Evolutionary conservation across 2,888 invertebrate species (phyloP).

Genomic region (Tinea semifulvella): DNA sequence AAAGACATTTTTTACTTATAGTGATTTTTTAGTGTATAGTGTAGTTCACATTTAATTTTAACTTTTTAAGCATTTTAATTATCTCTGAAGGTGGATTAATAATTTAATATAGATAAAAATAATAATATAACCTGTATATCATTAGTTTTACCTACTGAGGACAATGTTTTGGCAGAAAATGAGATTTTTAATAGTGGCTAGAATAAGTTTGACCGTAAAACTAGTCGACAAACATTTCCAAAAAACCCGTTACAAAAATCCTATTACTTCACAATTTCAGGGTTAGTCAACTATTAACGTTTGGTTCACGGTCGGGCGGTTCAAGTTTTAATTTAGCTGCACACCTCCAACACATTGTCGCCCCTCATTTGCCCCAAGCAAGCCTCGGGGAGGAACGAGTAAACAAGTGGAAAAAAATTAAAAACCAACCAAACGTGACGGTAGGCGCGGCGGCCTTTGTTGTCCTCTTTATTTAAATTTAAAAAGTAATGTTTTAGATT

Average conservation of each 20-base stretch:
- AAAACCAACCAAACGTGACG: constrained; percentile 4
- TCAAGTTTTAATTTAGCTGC: constrained; percentile 11
- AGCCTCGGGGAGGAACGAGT: constrained; percentile 2
- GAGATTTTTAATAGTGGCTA: not conserved
- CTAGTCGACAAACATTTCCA: no score
- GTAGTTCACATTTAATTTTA: no score
- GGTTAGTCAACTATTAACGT: constrained; percentile 12
- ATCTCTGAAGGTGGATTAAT: no score
- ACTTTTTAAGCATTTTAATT: no score
- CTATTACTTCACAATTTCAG: constrained; percentile 10
- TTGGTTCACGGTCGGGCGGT: not conserved
- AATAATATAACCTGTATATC: no score
- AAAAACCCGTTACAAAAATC: not conserved
- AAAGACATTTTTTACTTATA: no score
- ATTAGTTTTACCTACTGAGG: not conserved
- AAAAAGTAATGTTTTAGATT: not conserved
- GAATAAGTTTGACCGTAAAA: not conserved
- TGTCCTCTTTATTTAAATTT: not conserved
- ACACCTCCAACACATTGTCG: constrained; percentile 12
- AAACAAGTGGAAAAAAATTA: constrained; percentile 12
- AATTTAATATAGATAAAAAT: no score
- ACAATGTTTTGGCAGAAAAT: no score
- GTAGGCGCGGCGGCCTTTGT: not conserved
- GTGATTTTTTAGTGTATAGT: no score
- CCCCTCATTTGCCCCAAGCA: constrained; percentile 7